phyloP scores from a whole-genome alignment of 2,113 vertebrate species.

The Nestor notabilis region DNA sequence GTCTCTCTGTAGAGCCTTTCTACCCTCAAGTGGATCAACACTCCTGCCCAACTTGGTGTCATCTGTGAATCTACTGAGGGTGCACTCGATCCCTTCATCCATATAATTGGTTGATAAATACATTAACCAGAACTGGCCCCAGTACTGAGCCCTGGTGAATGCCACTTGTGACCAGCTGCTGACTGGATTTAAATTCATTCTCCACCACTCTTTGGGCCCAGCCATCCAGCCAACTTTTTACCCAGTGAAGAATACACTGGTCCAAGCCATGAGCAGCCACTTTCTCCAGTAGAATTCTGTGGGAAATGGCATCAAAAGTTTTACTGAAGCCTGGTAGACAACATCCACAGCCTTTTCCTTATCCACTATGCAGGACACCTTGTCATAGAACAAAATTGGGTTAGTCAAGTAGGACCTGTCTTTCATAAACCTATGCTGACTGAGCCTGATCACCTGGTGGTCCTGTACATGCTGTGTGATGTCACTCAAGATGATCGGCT shows the following conservation, averaged over 20 bases:
- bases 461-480: too few species aligned
- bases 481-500: background rate
- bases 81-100: background rate
- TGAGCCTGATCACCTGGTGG: too few species aligned
- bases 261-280: too few species aligned
- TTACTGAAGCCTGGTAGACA: background rate
- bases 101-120: background rate
- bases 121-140: background rate
- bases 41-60: too few species aligned
- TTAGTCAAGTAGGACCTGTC: background rate
- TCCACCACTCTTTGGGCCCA: background rate
- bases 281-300: background rate
- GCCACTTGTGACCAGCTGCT: background rate
- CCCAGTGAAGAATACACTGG: too few species aligned
- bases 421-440: too few species aligned
- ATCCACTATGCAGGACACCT: background rate
- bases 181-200: background rate
- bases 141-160: background rate
- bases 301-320: background rate
- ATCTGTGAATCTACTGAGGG: background rate
- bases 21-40: background rate
- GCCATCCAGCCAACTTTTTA: background rate
- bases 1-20: background rate
- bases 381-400: background rate
- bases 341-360: background rate